Percentiles rank a stretch among this genome's conserved stretches.
Conservation (phyloP, 2,888 invertebrate species). For the Mesoligia furuncula region DNA sequence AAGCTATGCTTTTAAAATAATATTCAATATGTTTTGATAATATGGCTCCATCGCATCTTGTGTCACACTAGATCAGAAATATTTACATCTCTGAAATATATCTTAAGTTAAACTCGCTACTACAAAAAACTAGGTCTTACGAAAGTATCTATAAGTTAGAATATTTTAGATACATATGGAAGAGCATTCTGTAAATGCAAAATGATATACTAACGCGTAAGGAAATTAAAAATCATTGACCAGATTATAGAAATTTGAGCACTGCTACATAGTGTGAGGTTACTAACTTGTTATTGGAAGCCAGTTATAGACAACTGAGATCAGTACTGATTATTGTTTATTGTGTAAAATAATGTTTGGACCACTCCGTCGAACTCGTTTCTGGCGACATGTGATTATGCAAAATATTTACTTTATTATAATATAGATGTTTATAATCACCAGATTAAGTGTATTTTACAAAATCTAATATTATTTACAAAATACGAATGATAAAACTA, state of each 20-base stretch:
- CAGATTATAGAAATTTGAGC: constrained; percentile 60
- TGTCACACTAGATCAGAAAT: constrained; percentile 59
- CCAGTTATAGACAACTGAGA: constrained; percentile 56
- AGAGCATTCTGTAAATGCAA: constrained; percentile 64
- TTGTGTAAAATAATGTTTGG: constrained; percentile 67
- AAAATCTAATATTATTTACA: constrained; percentile 86
- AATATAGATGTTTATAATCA: constrained; percentile 68
- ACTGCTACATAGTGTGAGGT: constrained; percentile 49
- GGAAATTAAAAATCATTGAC: constrained; percentile 42
- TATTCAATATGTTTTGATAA: constrained; percentile 64
- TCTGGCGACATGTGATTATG: constrained; percentile 65
- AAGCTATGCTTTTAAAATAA: constrained; percentile 69
- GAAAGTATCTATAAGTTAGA: constrained; percentile 57
- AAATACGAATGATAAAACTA: constrained; percentile 82
- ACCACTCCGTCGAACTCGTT: constrained; percentile 63
- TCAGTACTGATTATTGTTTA: constrained; percentile 57
- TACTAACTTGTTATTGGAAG: constrained; percentile 40
- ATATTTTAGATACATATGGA: constrained; percentile 65
- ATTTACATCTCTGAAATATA: constrained; percentile 57
- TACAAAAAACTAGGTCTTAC: constrained; percentile 63
- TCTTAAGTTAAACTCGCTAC: constrained; percentile 59
- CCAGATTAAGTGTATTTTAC: constrained; percentile 78
- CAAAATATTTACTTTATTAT: constrained; percentile 62
- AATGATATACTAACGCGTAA: constrained; percentile 49
- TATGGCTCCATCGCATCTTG: constrained; percentile 64